These are phyloP conservation scores for Xanthorhoe spadicearia DNA, from an alignment of 2,888 invertebrate genomes.

Conservation along the genomic window DNA sequence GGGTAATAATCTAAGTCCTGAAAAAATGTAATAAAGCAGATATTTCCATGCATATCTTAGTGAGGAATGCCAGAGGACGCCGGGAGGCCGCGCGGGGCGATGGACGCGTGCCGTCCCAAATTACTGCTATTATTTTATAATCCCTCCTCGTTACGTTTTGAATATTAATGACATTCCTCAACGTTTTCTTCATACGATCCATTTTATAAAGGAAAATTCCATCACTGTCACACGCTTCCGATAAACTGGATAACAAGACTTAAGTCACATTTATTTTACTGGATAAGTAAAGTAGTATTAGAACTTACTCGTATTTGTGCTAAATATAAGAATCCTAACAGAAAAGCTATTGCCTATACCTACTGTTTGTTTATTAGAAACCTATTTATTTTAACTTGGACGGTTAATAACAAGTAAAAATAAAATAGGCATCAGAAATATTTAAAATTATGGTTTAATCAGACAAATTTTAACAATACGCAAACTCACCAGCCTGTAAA, in stretches of 20 bases:
- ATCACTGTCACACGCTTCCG: conserved; percentile 66
- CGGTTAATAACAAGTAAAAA: no score
- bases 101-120: conserved; percentile 76
- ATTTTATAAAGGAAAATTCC: conserved; percentile 72
- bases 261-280: not conserved
- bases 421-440: not conserved
- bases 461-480: conserved; percentile 54
- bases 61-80: conserved; percentile 72
- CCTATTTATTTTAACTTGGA: no score
- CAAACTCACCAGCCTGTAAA: conserved; percentile 60
- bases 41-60: conserved; percentile 82
- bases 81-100: conserved; percentile 47
- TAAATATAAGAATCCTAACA: no score
- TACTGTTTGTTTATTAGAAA: no score
- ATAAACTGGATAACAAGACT: conserved; percentile 22
- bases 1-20: conserved; percentile 57
- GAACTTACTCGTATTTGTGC: not conserved
- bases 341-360: no score
- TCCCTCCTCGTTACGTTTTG: conserved; percentile 83
- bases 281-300: not conserved
- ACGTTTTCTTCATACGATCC: conserved; percentile 70
- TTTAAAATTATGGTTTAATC: conserved; percentile 30
- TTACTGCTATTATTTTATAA: conserved; percentile 85
- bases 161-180: conserved; percentile 84
- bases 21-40: conserved; percentile 81